A percentile compares a stretch with the other conserved stretches of the same genome.
phyloP scores from a whole-genome alignment of 1,140 invertebrate genomes.

The Trichonephila clavata region DNA sequence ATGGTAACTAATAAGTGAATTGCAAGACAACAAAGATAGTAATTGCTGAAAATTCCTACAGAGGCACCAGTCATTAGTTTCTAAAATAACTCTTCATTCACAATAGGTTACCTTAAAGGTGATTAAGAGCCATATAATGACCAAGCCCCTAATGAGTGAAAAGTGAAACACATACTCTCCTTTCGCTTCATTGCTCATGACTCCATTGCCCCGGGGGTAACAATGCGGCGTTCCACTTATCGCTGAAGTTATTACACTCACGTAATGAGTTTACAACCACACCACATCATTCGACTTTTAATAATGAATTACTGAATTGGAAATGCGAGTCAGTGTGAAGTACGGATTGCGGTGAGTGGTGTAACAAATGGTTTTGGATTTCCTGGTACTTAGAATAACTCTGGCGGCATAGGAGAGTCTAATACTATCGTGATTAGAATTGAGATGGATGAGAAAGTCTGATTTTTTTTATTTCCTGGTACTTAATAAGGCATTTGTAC shows the following conservation, averaged over 20 bases:
- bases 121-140: neutral
- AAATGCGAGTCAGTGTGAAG: neutral
- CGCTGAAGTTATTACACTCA: neutral
- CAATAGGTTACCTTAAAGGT: neutral
- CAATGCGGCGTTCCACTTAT: neutral
- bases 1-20: too few species aligned
- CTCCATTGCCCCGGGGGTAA: neutral
- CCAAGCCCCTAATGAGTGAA: neutral
- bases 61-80: too few species aligned
- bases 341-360: neutral
- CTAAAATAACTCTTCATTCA: neutral
- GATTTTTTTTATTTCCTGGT: too few species aligned
- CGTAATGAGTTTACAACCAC: neutral
- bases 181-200: neutral
- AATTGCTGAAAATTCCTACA: too few species aligned
- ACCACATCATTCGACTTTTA: neutral
- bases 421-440: too few species aligned
- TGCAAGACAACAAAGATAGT: too few species aligned
- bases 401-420: too few species aligned
- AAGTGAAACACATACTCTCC: neutral
- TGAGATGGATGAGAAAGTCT: too few species aligned
- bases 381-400: neutral
- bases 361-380: neutral
- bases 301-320: neutral
- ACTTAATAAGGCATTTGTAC: too few species aligned